Conservation (phyloP, 2,797 vertebrate species). For the Notolabrus celidotus region DNA sequence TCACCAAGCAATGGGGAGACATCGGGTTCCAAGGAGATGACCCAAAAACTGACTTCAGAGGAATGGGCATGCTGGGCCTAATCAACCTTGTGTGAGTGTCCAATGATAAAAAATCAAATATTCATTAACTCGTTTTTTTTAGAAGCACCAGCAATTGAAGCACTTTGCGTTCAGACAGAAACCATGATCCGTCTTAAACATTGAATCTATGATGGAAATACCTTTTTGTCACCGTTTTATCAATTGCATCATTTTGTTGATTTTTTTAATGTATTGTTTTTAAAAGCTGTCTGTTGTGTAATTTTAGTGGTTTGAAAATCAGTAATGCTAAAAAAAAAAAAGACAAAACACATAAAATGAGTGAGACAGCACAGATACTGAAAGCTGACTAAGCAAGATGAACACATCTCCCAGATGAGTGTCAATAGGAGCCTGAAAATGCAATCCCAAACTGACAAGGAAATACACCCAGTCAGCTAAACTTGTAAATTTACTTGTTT, state of each 20-base stretch:
- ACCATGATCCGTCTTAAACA: background rate
- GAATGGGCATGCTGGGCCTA: constrained; percentile 97
- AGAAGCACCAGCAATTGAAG: background rate
- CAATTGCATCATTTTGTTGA: no score
- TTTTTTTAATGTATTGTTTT: no score
- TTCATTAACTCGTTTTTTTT: background rate
- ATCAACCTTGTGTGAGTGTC: constrained; percentile 94
- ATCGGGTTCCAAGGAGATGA: constrained; percentile 99
- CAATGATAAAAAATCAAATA: background rate
- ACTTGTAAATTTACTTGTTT: background rate
- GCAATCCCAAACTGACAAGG: background rate
- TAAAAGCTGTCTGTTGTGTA: no score
- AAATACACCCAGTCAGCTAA: constrained; percentile 3
- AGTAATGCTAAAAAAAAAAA: background rate
- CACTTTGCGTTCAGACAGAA: background rate
- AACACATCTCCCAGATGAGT: background rate
- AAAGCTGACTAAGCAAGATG: background rate
- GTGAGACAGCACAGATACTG: background rate
- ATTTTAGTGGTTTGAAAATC: background rate
- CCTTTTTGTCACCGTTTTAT: no score
- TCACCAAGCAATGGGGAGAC: constrained; percentile 98
- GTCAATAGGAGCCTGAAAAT: background rate
- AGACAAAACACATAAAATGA: background rate
- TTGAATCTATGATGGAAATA: background rate
- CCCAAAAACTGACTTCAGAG: constrained; percentile 98